These are phyloP conservation scores for Parazoanthus swiftii DNA, from an alignment of 92 coral and sea anemone genomes.

Conservation along the genomic window DNA sequence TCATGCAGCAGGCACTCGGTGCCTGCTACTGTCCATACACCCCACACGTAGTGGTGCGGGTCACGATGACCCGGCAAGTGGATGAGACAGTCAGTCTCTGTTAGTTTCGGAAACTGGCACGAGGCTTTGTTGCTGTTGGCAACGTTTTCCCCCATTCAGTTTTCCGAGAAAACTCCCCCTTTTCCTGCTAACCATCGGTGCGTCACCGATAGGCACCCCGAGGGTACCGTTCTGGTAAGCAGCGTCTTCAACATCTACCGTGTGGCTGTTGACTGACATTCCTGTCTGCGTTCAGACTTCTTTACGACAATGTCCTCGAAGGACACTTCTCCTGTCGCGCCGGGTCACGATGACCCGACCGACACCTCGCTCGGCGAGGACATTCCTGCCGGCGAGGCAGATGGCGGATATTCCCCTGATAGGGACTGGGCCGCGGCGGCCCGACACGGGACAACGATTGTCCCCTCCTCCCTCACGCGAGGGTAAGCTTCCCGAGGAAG, in stretches of 20 bases:
- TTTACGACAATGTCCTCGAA: background rate
- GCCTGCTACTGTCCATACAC: background rate
- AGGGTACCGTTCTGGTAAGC: too few relatives aligned
- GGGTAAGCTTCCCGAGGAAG: too few relatives aligned
- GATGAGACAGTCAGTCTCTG: slow-evolving; percentile 9
- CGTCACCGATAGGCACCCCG: too few relatives aligned
- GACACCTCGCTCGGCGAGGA: background rate
- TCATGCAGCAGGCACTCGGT: background rate
- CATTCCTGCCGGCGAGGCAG: background rate
- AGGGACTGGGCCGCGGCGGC: background rate
- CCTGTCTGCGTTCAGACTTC: background rate
- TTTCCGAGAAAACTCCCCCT: too few relatives aligned
- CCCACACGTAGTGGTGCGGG: slow-evolving; percentile 12
- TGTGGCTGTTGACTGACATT: background rate
- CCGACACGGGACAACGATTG: background rate
- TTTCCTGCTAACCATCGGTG: too few relatives aligned
- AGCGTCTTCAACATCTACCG: background rate
- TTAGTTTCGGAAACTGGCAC: slow-evolving; percentile 8
- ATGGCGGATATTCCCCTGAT: background rate
- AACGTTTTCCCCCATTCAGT: too few relatives aligned
- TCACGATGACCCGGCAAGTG: slow-evolving; percentile 11
- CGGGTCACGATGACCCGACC: background rate
- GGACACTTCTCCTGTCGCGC: background rate
- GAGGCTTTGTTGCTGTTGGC: background rate
- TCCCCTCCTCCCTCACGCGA: too few relatives aligned